A percentile compares a stretch with the other conserved stretches of the same genome.
Evolutionary conservation across 35 echinoderm and acorn worm genomes (phyloP).

Genomic region (Holothuria glaberrima): DNA sequence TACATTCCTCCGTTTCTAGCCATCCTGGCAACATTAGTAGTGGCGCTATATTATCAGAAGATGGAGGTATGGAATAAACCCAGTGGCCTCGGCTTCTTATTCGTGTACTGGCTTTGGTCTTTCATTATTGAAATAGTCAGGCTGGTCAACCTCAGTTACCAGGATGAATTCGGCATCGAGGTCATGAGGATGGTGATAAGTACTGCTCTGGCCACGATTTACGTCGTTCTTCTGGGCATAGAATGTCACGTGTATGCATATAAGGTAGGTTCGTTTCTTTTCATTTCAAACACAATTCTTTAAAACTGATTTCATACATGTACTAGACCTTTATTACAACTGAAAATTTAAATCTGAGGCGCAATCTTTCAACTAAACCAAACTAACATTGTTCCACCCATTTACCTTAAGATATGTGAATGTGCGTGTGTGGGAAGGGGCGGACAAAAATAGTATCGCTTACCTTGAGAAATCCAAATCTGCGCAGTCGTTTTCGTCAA

Average conservation of each 20-base stretch:
- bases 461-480: no score
- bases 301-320: no score
- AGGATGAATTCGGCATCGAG: neutral
- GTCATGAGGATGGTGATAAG: neutral
- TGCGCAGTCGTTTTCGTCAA: no score
- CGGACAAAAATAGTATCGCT: no score
- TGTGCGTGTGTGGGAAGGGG: no score
- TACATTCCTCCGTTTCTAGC: constrained; percentile 7
- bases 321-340: no score
- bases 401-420: no score
- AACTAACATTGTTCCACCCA: no score
- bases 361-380: no score
- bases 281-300: no score
- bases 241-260: constrained; percentile 24
- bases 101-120: constrained; percentile 40
- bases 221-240: neutral
- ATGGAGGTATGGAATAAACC: constrained; percentile 45
- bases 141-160: neutral
- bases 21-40: neutral
- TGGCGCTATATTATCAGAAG: constrained; percentile 12
- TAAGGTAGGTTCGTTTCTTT: neutral
- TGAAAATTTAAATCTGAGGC: no score
- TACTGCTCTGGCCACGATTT: neutral
- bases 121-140: neutral
- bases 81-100: constrained; percentile 10